Conservation (phyloP, 2,888 invertebrate species). For the Lordiphosa andalusiaca region DNA sequence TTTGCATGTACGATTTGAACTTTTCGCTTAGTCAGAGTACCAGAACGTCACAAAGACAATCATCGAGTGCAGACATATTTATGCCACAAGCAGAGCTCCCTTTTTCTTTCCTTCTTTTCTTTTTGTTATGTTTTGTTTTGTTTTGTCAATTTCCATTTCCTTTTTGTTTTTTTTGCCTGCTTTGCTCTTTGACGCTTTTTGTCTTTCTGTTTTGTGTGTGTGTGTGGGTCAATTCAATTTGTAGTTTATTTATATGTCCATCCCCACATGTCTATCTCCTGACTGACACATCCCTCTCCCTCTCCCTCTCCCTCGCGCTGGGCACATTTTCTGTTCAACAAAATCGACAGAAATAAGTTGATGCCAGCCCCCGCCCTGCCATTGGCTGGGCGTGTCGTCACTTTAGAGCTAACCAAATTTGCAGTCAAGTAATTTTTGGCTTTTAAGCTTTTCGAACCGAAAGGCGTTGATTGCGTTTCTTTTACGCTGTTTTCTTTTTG, state of each 20-base stretch:
- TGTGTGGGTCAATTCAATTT: conserved; percentile 46
- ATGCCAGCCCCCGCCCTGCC: too few species aligned
- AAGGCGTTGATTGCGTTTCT: conserved; percentile 4
- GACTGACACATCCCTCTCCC: conserved; percentile 6
- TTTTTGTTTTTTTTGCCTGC: conserved; percentile 4
- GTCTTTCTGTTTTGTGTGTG: conserved; percentile 19
- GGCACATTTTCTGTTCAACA: not conserved
- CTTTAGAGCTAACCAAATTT: conserved; percentile 30
- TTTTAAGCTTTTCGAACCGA: conserved; percentile 4
- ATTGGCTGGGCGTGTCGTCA: conserved; percentile 7
- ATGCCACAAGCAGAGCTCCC: not conserved
- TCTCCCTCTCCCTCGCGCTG: too few species aligned
- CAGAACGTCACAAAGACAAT: not conserved
- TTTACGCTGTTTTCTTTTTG: not conserved
- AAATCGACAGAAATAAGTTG: too few species aligned
- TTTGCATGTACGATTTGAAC: too few species aligned
- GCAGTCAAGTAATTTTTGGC: conserved; percentile 15
- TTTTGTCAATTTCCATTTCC: conserved; percentile 14
- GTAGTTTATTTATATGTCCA: conserved; percentile 38
- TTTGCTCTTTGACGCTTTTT: conserved; percentile 2
- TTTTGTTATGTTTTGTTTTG: too few species aligned
- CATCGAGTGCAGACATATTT: conserved; percentile 1
- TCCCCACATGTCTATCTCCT: conserved; percentile 8
- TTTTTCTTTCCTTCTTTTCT: too few species aligned
- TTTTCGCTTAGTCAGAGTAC: not conserved